Base-by-base conservation (phyloP, 2,888 invertebrate species). In the Orthosia cruda region DNA sequence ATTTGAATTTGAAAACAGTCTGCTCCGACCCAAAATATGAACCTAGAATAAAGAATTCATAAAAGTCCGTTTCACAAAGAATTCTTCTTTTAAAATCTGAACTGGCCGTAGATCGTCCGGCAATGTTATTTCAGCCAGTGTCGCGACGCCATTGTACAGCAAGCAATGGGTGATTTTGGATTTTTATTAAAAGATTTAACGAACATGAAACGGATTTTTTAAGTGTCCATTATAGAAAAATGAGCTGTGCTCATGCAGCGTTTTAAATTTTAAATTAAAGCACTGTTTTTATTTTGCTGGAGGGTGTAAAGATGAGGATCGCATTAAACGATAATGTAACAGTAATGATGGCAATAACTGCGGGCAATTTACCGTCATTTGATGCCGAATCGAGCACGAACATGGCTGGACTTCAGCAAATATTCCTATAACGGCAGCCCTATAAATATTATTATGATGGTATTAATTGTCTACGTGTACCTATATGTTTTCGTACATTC, bases 301-400 rank as follows among this genome's bases (percentile, higher is more conserved):
- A 20, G 40, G 18, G 68, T 40, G 49, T 79, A 65, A 83, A 57
- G 45, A 62, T 49, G 62, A 62, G 52, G 45, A 66, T 65, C 52
- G 50, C 62, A 47, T 77, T 83, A 40, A 79, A 58, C 72, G 80
- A 71, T 79, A 83, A 58, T 79, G 65, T 52, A 13, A 50, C 50
- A 65, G 66, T 71, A 79, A 80, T 67, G 47, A 50, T 4, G 4
- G 63, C 49, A 50, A 71, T 80, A 84, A 67, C 47, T 71, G 66
- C 80, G 58, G 57, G 40, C 58, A 40, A 79, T 83, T 79, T 66
- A 67, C 67, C 58, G 63, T 79, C 58, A 80, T 83, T 71, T 79
- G 49, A 58, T 78, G 20, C 45, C n/a, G 49, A 69, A 62, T 83
- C 18, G 62, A 4, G 26, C 13, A 78, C 40, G 49, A 77, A 62